A percentile compares a stretch with the other conserved stretches of the same genome.
Conservation (phyloP, 2,113 vertebrate genomes). For the Poeciliopsis retropinna region DNA sequence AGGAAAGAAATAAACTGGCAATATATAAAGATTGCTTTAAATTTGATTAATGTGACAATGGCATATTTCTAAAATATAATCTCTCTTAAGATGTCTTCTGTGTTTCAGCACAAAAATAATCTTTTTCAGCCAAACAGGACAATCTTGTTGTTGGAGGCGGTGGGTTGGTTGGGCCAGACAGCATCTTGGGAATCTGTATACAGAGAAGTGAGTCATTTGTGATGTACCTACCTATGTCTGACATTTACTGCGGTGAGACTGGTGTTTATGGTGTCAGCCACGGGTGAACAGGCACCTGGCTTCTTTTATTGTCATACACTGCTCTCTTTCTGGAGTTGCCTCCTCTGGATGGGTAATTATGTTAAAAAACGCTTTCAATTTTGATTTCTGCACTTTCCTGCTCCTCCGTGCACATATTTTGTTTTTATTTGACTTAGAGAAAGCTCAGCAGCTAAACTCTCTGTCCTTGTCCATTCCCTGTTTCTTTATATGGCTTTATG, state of each 20-base stretch:
- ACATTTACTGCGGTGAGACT: constrained; percentile 82
- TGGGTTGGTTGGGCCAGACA: constrained; percentile 57
- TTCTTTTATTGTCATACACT: constrained; percentile 74
- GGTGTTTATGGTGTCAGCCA: constrained; percentile 78
- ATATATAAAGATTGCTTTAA: neutral
- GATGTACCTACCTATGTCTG: constrained; percentile 82
- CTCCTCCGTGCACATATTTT: neutral
- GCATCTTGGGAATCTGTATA: constrained; percentile 80
- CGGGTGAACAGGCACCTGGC: constrained; percentile 78
- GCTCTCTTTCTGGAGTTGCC: constrained; percentile 8
- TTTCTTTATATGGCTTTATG: neutral
- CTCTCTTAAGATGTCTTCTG: neutral
- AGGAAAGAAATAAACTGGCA: neutral
- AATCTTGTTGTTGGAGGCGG: neutral
- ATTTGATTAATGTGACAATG: neutral
- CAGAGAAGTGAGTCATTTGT: constrained; percentile 80
- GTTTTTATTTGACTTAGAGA: neutral
- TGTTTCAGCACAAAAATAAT: neutral
- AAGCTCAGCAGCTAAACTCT: neutral
- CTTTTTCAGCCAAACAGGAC: neutral
- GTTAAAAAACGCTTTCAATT: constrained; percentile 10
- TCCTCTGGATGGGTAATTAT: constrained; percentile 13
- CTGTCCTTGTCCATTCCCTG: neutral
- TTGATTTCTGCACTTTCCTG: neutral
- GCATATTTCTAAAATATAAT: neutral